Base-by-base conservation (phyloP, 2,888 invertebrate genomes). In the Nemotelus nigrinus region DNA sequence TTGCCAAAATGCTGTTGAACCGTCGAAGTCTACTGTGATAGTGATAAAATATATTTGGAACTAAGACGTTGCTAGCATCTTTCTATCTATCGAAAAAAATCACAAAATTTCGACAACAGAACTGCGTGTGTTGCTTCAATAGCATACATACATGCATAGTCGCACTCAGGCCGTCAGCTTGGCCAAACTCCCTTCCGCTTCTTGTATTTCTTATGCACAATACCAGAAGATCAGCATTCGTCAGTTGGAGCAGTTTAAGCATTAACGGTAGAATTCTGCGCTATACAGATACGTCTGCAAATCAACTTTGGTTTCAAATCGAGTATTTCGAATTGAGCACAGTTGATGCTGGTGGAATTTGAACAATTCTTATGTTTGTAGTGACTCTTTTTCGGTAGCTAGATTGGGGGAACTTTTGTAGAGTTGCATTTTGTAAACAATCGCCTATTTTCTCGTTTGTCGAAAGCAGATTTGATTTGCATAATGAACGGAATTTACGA, bases 171-270 rank as follows among this genome's bases (percentile, higher is more conserved):
- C 25, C 25, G 25, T 25, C 25, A 25, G 25, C 25, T 25, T 25
- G 25, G 25, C 25, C 25, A 43, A 48, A 8, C 57, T 57, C 74
- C 74, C 74, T 74, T 74, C 74, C 74, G 74, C 74, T 58, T 10
- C 25, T 25, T 25, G 25, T 25, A 25, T 25, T 44, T 65, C n/a
- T 65, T 44, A 45, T 10, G 43, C 3, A 41, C 64, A 45, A 65
- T 63, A 47, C 25, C 25, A 25, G 25, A 25, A 25, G 25, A 25
- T 25, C 25, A 25, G 25, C 25, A 25, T 25, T 25, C 25, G 25
- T 25, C 25, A 25, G 25, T 25, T 25, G 25, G 1, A 25, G 5
- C 50, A 50, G 50, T 50, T 8, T 50, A 50, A 50, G 1, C 50
- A 50, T 50, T 50, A 50, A 50, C 50, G 50, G 50, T 5, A 50